Conservation (phyloP, 64 coral and sea anemone genomes). For the Montipora efflorescens region DNA sequence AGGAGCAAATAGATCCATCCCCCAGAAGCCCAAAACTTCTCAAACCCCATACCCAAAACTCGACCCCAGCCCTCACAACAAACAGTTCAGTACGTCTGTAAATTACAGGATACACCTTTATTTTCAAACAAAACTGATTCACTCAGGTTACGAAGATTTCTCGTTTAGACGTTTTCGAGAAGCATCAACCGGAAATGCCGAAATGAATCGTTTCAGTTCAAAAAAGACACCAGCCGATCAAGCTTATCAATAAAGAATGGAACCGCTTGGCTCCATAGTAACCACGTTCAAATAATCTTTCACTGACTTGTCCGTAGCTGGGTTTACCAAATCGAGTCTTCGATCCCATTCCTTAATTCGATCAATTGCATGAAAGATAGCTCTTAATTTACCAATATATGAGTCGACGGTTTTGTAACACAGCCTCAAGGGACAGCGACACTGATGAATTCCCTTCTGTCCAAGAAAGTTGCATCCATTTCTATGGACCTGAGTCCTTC, state of each 20-base stretch:
- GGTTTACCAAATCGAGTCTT: slow-evolving; percentile 44
- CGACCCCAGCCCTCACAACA: too few species aligned
- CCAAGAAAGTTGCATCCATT: neutral
- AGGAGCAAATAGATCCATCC: neutral
- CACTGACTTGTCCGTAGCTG: slow-evolving; percentile 37
- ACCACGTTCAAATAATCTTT: slow-evolving; percentile 42
- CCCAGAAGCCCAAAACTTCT: too few species aligned
- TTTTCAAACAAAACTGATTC: too few species aligned
- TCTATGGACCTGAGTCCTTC: too few species aligned
- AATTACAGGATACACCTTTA: too few species aligned
- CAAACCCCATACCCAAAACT: too few species aligned
- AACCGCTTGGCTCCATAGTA: slow-evolving; percentile 28
- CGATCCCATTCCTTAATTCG: slow-evolving; percentile 30
- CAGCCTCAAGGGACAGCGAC: slow-evolving; percentile 38
- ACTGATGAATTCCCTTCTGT: neutral
- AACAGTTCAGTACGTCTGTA: too few species aligned
- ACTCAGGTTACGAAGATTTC: too few species aligned
- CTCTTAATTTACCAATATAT: slow-evolving; percentile 58
- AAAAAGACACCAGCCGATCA: neutral
- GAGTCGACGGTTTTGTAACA: slow-evolving; percentile 66
- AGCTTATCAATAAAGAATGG: slow-evolving; percentile 36
- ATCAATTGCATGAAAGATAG: slow-evolving; percentile 26
- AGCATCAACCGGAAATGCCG: too few species aligned
- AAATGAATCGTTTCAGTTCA: too few species aligned
- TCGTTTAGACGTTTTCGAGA: too few species aligned